Evolutionary conservation across 2,113 vertebrate genomes (phyloP), one percentile per base, ranked within the genome.

Genomic region (Glaucidium brasilianum): DNA sequence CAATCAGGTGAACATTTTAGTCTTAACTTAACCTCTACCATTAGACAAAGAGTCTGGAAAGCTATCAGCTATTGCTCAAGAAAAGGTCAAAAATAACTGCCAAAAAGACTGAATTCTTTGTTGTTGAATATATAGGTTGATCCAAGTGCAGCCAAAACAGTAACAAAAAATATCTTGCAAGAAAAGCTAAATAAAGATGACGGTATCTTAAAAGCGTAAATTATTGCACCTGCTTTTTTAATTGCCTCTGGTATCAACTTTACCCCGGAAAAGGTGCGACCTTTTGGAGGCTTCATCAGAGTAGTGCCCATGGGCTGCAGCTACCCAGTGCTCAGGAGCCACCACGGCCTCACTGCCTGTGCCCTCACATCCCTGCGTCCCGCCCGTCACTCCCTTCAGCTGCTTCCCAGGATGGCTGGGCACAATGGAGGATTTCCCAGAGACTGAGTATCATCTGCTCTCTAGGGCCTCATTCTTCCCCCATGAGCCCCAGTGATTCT

Each of bases 31-130:
- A 95, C 86, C 79, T 93, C 85, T 56, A 35, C 63, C 52, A 75
- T 85, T 77, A 85, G 77, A 86, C 69, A 93, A 91, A 80, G 58
- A 80, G 35, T 67, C 76, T 88, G 79, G 66, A 91, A 94, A 94
- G 26, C 58, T 75, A 69, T 88, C 91, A 83, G 76, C 76, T 85
- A 7, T 93, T 94, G 84, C 72, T 76, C 55, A 76, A 92, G 82
- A 75, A 95, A 96, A 97, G 79, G 96, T 95, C 89, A 96, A 41
- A 85, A 88, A 89, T 74, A 88, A 68, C 59, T 82, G 84, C 58
- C 82, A 72, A 83, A 62, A 90, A 73, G 71, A 59, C 37, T 29
- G 35, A 92, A 76, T 78, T 92, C 67, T 68, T 92, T 82, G 47
- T 43, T 92, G 47, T 73, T 96, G 79, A 53, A 52, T 53, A 6